Evolutionary conservation across 1,140 invertebrate genomes (phyloP).

Genomic region (Chrysoperla carnea): DNA sequence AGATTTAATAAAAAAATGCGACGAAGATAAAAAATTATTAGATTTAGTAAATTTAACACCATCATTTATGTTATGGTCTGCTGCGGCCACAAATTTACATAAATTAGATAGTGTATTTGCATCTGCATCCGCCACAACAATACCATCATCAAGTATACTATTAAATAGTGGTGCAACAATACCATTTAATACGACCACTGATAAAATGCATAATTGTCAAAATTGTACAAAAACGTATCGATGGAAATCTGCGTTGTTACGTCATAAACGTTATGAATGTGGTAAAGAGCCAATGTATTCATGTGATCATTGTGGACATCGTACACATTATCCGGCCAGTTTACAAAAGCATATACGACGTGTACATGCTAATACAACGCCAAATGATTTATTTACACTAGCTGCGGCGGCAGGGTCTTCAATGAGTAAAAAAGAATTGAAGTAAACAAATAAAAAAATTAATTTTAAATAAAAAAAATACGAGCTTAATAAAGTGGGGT

Average conservation of each 20-base stretch:
- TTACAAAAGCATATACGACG: constrained; percentile 22
- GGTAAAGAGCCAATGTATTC: constrained; percentile 33
- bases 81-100: too few species aligned
- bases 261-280: constrained; percentile 46
- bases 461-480: constrained; percentile 1
- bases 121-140: too few species aligned
- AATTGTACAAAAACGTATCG: constrained; percentile 19
- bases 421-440: background rate
- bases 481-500: constrained; percentile 6
- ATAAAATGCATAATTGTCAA: constrained; percentile 5
- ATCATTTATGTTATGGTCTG: too few species aligned
- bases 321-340: background rate
- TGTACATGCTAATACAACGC: constrained; percentile 17
- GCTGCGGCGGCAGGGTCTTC: background rate
- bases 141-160: too few species aligned
- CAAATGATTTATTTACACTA: constrained; percentile 2
- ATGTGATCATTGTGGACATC: constrained; percentile 13
- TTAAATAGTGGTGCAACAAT: too few species aligned
- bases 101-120: too few species aligned
- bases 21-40: too few species aligned
- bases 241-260: constrained; percentile 32
- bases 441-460: background rate
- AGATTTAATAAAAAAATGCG: too few species aligned
- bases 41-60: too few species aligned
- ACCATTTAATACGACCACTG: too few species aligned